Conservation (phyloP, 1,140 invertebrate species). For the Schmidtea mediterranea region DNA sequence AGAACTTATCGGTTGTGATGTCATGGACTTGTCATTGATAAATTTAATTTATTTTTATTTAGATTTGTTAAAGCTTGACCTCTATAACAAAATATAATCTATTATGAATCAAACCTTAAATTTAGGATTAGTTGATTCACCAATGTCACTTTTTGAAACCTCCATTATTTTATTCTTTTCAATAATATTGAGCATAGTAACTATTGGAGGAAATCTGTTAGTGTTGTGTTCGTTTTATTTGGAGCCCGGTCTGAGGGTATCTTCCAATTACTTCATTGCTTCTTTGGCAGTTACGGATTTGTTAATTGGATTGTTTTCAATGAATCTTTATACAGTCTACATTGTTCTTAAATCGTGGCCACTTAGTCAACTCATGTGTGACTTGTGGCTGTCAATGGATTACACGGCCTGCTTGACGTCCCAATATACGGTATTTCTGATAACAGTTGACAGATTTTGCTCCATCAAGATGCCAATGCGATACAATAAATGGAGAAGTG, state of each 20-base stretch:
- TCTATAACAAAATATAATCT: too few relatives aligned
- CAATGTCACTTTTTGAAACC: too few relatives aligned
- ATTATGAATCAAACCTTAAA: too few relatives aligned
- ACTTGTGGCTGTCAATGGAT: conserved; percentile 91
- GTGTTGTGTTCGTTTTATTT: conserved; percentile 83
- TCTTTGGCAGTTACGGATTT: conserved; percentile 88
- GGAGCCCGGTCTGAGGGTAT: conserved; percentile 79
- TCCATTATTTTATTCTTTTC: conserved; percentile 42
- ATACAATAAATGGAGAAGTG: conserved; percentile 84
- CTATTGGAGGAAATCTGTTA: conserved; percentile 74
- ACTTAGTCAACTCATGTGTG: conserved; percentile 72
- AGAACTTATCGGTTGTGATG: too few relatives aligned
- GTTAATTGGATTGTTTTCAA: conserved; percentile 57
- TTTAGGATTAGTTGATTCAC: too few relatives aligned
- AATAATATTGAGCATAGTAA: conserved; percentile 54
- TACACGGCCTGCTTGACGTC: conserved; percentile 95
- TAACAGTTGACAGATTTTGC: conserved; percentile 92
- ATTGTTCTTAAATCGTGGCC: conserved; percentile 74
- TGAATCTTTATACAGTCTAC: conserved; percentile 86
- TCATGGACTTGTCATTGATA: too few relatives aligned
- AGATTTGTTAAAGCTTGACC: too few relatives aligned
- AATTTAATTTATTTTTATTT: too few relatives aligned
- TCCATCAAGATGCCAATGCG: conserved; percentile 92
- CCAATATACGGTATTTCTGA: conserved; percentile 90
- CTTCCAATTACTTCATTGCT: conserved; percentile 96